Evolutionary conservation across 2,113 vertebrate species (phyloP), one percentile per base, ranked within the genome.

Genomic region (Silurus meridionalis): DNA sequence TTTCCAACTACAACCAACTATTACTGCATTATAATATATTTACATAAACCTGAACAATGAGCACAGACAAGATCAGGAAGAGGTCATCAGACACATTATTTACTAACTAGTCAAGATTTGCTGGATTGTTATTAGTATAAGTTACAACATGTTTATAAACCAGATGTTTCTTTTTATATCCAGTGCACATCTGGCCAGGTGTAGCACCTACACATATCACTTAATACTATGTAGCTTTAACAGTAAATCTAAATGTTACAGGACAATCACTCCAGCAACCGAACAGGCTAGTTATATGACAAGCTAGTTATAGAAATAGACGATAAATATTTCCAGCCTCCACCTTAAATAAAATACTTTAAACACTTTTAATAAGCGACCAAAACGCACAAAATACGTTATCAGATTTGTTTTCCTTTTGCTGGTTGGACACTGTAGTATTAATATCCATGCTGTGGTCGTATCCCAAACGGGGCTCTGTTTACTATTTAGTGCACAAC

Each of bases 151-250:
- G 69, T 19, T 5, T 72, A 58, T 28, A 28, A 57, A 78, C 11
- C 3, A 57, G 3, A 78, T 17, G n/a, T 37, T 7, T 37, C 13
- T 50, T 3, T 8, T 25, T 25, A 53, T 6, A 15, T 13, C 23
- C 72, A 28, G n/a, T 55, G 9, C 8, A 78, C 75, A 58, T 80
- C 78, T 80, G 78, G 25, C 78, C 78, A 80, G 78, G 55, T 80
- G 78, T 80, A 10, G 25, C 74, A 55, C 50, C 21, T 75, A 28
- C 77, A 5, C 19, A 19, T 19, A 6, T n/a, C 23, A 53, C 11
- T 2, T 5, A 6, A 55, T 14, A 2, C 25, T 15, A 10, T 52
- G 72, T 2, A 52, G 48, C 48, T 75, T 10, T 37, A 37, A 37
- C 37, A 37, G 67, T 69, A 37, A 46, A 14, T 71, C 5, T 28